phyloP scores from a whole-genome alignment of 2,888 invertebrate species.

The Eristalinus aeneus region DNA sequence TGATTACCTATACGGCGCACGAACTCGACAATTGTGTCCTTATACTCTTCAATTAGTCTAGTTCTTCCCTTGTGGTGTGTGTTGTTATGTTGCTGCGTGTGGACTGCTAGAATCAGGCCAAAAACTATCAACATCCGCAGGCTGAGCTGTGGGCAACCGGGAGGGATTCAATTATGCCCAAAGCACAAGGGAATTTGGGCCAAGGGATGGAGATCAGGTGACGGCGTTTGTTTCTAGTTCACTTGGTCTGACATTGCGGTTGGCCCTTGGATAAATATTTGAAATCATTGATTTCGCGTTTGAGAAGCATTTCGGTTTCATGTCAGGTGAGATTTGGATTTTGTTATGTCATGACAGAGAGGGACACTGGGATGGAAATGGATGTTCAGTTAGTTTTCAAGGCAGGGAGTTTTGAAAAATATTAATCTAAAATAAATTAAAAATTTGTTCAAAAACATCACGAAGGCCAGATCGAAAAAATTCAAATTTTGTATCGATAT shows the following conservation, averaged over 20 bases:
- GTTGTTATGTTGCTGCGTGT: conserved; percentile 34
- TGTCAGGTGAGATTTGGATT: neutral
- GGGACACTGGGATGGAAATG: no score
- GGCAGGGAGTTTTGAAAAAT: no score
- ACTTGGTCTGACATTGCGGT: conserved; percentile 46
- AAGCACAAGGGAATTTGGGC: conserved; percentile 30
- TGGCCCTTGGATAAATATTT: conserved; percentile 37
- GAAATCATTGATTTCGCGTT: conserved; percentile 46
- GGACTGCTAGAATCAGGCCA: conserved; percentile 2
- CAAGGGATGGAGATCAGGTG: conserved; percentile 30
- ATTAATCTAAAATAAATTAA: no score
- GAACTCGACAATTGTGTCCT: conserved; percentile 51
- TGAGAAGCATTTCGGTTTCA: conserved; percentile 10
- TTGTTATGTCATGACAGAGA: no score
- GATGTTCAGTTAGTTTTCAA: no score
- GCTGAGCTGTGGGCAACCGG: conserved; percentile 17
- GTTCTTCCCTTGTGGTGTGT: conserved; percentile 50
- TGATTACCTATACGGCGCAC: conserved; percentile 61
- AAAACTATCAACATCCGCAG: conserved; percentile 18
- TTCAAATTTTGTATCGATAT: no score
- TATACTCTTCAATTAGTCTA: conserved; percentile 62
- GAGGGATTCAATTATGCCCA: conserved; percentile 46
- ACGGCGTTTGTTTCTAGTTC: conserved; percentile 37
- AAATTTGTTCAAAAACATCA: no score
- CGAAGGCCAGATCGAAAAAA: no score